phyloP scores from a whole-genome alignment of 2,113 vertebrate species.

The Oncorhynchus masou region DNA sequence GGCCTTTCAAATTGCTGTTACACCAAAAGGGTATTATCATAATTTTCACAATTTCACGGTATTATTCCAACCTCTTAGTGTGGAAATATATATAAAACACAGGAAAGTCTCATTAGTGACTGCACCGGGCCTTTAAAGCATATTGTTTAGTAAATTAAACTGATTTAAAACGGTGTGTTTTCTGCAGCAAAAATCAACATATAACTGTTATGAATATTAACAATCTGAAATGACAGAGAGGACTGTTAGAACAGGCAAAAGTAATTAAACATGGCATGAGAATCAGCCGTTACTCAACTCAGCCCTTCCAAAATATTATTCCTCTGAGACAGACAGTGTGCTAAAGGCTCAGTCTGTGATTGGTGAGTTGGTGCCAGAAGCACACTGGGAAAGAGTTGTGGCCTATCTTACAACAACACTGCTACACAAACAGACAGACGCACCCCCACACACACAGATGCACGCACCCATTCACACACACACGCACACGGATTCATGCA shows the following conservation, averaged over 20 bases:
- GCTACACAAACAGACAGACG: too few species aligned
- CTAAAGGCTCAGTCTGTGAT: constrained; percentile 20
- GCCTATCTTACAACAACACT: constrained; percentile 27
- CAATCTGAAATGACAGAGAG: not conserved
- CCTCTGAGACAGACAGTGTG: constrained; percentile 22
- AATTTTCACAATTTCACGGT: too few species aligned
- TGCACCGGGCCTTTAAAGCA: not conserved
- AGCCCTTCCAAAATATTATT: constrained; percentile 39
- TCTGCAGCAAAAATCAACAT: not conserved
- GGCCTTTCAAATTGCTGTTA: too few species aligned
- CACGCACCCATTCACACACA: too few species aligned
- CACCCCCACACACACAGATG: too few species aligned
- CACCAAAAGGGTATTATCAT: too few species aligned
- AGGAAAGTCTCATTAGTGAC: too few species aligned
- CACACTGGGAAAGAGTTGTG: constrained; percentile 28
- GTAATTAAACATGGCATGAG: constrained; percentile 4
- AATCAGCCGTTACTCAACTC: constrained; percentile 15
- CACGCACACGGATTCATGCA: too few species aligned
- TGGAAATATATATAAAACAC: too few species aligned
- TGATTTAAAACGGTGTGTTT: not conserved
- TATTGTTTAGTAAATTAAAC: not conserved
- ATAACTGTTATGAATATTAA: not conserved
- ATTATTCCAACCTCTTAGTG: too few species aligned
- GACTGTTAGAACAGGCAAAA: not conserved
- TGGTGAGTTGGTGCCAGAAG: constrained; percentile 23